A percentile compares a stretch with the other conserved stretches of the same genome.
phyloP scores from a whole-genome alignment of 2,797 vertebrate genomes.

The Chiroxiphia lanceolata region DNA sequence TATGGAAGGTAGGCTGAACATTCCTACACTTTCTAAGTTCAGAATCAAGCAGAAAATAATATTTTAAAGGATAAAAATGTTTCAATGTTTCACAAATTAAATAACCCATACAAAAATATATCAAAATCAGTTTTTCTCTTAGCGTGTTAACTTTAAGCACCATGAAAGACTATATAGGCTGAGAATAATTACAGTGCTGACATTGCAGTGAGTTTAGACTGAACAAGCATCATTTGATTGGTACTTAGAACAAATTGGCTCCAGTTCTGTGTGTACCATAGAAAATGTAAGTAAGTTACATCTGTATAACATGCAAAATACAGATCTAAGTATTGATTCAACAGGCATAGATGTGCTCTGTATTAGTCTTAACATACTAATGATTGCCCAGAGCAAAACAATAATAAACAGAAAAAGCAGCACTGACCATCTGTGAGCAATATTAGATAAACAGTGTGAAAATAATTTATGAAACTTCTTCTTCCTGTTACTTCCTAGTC shows the following conservation, averaged over 20 bases:
- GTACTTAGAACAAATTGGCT: neutral
- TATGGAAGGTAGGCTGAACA: neutral
- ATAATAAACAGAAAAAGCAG: neutral
- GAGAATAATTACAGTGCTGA: neutral
- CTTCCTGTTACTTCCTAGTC: neutral
- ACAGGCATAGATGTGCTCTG: neutral
- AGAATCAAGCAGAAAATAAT: neutral
- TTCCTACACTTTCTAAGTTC: neutral
- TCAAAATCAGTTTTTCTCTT: neutral
- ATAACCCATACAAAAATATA: neutral
- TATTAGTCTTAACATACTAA: neutral
- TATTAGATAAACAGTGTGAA: neutral
- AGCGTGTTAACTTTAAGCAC: neutral
- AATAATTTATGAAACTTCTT: neutral
- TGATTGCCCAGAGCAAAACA: neutral
- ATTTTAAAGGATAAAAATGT: neutral
- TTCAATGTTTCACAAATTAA: neutral
- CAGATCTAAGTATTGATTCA: neutral
- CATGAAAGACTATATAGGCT: neutral
- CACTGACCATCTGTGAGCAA: neutral
- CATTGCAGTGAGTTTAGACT: neutral
- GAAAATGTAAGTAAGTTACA: neutral
- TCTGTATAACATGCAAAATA: neutral
- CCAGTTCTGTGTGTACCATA: neutral
- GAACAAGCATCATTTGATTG: neutral